Evolutionary conservation across 2,797 vertebrate genomes (phyloP), one percentile per base, ranked within the genome.

Genomic region (Sebastes dallii): DNA sequence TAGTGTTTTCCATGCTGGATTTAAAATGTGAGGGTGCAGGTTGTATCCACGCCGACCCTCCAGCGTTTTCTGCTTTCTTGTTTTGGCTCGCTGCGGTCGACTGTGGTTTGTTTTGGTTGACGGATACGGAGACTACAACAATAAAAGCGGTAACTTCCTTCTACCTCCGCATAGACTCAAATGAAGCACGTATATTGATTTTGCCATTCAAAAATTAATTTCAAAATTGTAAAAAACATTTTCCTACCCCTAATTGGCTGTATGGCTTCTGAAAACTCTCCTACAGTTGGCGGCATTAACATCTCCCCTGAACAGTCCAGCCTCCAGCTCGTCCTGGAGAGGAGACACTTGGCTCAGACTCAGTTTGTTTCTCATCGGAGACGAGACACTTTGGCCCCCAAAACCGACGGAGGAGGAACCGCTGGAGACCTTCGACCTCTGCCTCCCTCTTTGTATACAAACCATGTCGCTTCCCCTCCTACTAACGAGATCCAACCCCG

Each of bases 381-480:
- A 4, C 42, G 42, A 46, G 20, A 25, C 22, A 58, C 42, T 29
- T 82, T 62, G 11, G 73, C 30, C 69, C 39, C 22, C 66, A 24
- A 78, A 24, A 67, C 50, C 22, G 34, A 73, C 27, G 3, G 34
- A 75, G 67, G 56, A 82, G 60, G 67, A 86, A 72, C 65, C 42
- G 62, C 84, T 52, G 81, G 71, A 59, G 72, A 80, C 39, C 83
- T 71, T 24, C 1, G 34, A 77, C 87, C 81, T 70, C 61, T 22
- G 13, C 82, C 71, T 79, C 71, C 73, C 29, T 56, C 75, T 84
- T 36, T 89, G 82, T 89, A 71, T 80, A 88, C 78, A 87, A 77
- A 81, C 68, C 58, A 1, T 30, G 55, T 68, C 8, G 12, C 65
- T 77, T 66, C 60, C 50, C 62, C 50, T 70, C 9, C 42, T 73